phyloP scores from a whole-genome alignment of 53 echinoderm and acorn worm genomes.

The Paelopatides confundens region DNA sequence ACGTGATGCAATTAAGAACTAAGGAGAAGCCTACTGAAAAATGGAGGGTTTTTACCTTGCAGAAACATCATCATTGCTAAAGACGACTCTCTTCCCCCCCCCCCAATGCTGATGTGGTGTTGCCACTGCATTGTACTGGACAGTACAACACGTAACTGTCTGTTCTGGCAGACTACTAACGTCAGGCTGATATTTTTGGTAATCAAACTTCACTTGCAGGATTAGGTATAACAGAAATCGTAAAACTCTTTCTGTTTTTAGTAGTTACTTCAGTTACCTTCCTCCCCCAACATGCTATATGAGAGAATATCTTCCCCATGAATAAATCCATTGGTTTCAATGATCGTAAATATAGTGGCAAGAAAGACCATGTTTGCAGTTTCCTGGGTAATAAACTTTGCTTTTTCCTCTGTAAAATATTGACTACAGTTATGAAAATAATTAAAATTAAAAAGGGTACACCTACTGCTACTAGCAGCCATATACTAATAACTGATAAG shows the following conservation, averaged over 20 bases:
- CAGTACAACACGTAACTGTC: no score
- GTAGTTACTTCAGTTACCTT: background rate
- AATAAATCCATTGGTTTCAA: conserved; percentile 82
- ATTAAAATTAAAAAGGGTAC: conserved; percentile 64
- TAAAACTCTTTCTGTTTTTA: background rate
- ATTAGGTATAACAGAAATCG: background rate
- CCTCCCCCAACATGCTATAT: conserved; percentile 5
- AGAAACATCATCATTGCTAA: no score
- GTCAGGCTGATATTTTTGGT: no score
- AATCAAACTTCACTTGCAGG: background rate
- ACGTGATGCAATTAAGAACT: no score
- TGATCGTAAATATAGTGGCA: conserved; percentile 81
- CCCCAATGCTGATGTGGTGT: no score
- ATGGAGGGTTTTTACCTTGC: no score
- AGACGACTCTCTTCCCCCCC: no score
- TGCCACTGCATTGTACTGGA: no score
- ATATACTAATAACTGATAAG: conserved; percentile 80
- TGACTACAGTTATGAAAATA: conserved; percentile 64
- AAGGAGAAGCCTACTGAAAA: no score
- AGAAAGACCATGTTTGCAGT: conserved; percentile 78
- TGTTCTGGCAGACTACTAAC: no score
- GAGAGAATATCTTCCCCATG: conserved; percentile 49
- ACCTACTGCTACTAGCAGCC: conserved; percentile 74
- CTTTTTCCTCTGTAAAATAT: conserved; percentile 81
- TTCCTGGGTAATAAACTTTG: conserved; percentile 71